These are phyloP conservation scores for Amphiura filiformis DNA, from an alignment of 35 echinoderm and acorn worm species.

Conservation along the genomic window DNA sequence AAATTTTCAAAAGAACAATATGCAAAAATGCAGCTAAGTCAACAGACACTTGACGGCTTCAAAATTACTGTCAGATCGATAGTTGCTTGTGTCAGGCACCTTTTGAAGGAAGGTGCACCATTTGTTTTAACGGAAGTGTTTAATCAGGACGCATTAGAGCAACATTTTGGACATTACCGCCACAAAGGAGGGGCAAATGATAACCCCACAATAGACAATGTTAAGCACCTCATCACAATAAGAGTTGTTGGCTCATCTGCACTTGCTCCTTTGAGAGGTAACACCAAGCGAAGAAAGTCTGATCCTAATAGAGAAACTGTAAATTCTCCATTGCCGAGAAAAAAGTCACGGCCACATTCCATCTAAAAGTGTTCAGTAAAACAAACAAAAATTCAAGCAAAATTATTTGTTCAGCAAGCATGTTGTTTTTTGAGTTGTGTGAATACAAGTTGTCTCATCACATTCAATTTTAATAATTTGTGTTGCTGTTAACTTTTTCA, in stretches of 20 bases:
- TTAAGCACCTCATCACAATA: neutral
- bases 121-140: neutral
- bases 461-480: too few relatives aligned
- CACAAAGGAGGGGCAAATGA: neutral
- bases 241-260: neutral
- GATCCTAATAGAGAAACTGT: neutral
- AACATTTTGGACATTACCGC: neutral
- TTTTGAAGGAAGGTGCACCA: neutral
- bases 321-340: neutral
- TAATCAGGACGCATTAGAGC: neutral
- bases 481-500: too few relatives aligned
- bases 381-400: too few relatives aligned
- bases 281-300: neutral
- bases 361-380: too few relatives aligned
- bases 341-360: neutral
- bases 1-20: neutral
- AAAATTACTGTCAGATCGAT: neutral
- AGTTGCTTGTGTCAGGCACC: neutral
- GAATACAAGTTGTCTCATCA: too few relatives aligned
- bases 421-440: too few relatives aligned
- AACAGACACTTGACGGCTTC: neutral
- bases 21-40: neutral
- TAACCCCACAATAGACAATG: neutral
- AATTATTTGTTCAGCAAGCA: too few relatives aligned
- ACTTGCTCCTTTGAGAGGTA: neutral